A percentile compares a stretch with the other conserved stretches of the same genome.
Conservation (phyloP, 2,888 invertebrate genomes). For the Scaptomyza polygonia region DNA sequence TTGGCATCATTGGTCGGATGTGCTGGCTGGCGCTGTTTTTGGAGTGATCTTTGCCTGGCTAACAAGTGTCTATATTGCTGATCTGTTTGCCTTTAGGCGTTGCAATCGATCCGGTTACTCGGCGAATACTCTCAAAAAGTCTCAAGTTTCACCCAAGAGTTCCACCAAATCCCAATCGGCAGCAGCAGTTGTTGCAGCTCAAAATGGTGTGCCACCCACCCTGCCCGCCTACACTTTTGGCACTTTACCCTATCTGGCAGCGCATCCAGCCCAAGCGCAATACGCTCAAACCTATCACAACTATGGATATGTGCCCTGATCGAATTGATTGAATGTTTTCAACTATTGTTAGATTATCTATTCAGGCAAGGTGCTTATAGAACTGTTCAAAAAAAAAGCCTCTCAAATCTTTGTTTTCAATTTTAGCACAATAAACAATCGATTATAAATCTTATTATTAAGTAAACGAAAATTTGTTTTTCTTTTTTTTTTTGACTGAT, state of each 20-base stretch:
- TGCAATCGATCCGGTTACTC: conserved; percentile 55
- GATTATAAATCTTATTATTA: conserved; percentile 13
- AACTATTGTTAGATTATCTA: neutral
- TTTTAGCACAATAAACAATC: conserved; percentile 57
- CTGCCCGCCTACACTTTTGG: conserved; percentile 81
- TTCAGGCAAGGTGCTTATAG: conserved; percentile 13
- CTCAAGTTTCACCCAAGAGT: conserved; percentile 63
- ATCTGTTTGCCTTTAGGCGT: conserved; percentile 70
- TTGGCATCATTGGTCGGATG: conserved; percentile 82
- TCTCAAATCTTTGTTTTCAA: conserved; percentile 36
- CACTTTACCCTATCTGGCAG: conserved; percentile 75
- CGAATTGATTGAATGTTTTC: too few species aligned
- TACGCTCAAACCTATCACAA: conserved; percentile 81
- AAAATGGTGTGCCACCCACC: conserved; percentile 57
- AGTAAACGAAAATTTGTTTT: neutral
- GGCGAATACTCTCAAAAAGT: conserved; percentile 54
- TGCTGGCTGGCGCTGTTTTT: conserved; percentile 69
- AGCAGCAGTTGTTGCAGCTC: conserved; percentile 9
- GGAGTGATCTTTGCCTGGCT: conserved; percentile 73
- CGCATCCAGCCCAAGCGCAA: conserved; percentile 74
- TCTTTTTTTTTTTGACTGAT: conserved; percentile 15
- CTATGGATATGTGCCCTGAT: conserved; percentile 81
- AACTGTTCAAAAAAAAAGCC: neutral
- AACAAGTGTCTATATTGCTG: conserved; percentile 68
- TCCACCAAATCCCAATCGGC: conserved; percentile 57